phyloP scores from a whole-genome alignment of 2,888 invertebrate genomes.

The Linnaemya tessellans region DNA sequence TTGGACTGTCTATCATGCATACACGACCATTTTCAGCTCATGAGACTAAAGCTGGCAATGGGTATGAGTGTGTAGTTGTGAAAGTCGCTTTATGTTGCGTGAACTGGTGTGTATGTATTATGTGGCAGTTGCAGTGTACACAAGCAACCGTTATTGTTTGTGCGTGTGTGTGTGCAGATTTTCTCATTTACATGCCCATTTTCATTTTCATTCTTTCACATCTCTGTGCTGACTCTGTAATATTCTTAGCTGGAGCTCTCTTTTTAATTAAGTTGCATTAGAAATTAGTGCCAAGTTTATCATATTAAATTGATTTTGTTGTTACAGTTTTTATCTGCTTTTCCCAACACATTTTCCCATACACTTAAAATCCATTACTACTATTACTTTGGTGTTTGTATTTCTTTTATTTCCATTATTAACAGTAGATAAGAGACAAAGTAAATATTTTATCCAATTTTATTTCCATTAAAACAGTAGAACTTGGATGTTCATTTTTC shows the following conservation, averaged over 20 bases:
- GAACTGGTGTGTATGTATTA: neutral
- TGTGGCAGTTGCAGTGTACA: neutral
- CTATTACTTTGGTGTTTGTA: neutral
- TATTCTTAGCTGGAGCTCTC: slow-evolving; percentile 43
- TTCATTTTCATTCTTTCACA: neutral
- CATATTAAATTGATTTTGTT: slow-evolving; percentile 59
- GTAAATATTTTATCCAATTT: slow-evolving; percentile 62
- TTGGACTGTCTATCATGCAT: neutral
- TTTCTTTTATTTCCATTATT: slow-evolving; percentile 30
- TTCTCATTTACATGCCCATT: slow-evolving; percentile 11
- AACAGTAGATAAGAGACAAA: slow-evolving; percentile 41
- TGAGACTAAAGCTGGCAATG: neutral
- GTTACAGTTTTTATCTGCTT: slow-evolving; percentile 17
- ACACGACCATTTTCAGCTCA: neutral
- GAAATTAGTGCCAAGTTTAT: slow-evolving; percentile 63
- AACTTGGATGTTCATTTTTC: neutral
- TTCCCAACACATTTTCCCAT: neutral
- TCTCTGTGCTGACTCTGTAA: neutral
- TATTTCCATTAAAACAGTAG: slow-evolving; percentile 60
- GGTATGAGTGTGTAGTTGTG: neutral
- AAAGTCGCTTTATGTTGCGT: neutral
- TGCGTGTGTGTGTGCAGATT: neutral
- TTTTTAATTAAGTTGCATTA: slow-evolving; percentile 67
- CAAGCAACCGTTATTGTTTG: slow-evolving; percentile 2
- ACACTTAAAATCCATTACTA: slow-evolving; percentile 7